phyloP scores from a whole-genome alignment of 2,888 invertebrate genomes.

The Nephrocerus scutellatus region DNA sequence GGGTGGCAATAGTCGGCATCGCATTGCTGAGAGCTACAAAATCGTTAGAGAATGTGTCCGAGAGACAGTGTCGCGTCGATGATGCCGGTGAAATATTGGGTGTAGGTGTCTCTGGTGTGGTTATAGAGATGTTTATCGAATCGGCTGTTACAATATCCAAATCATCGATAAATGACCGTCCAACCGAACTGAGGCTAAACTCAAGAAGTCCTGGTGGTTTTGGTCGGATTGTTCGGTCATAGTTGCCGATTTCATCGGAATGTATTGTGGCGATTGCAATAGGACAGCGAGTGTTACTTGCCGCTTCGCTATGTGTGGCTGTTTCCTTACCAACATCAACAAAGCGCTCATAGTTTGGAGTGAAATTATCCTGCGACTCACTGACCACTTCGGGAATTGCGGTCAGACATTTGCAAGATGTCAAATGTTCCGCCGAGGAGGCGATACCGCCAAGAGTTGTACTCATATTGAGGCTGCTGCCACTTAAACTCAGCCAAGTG shows the following conservation, averaged over 20 bases:
- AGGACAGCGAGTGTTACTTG: too few relatives aligned
- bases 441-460: too few relatives aligned
- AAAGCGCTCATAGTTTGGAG: too few relatives aligned
- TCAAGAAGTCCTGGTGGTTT: constrained; percentile 36
- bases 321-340: too few relatives aligned
- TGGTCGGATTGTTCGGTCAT: neutral
- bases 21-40: too few relatives aligned
- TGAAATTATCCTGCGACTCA: constrained; percentile 15
- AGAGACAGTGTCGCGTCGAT: constrained; percentile 46
- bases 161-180: constrained; percentile 46
- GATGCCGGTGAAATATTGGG: constrained; percentile 55
- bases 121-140: constrained; percentile 33
- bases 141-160: constrained; percentile 24
- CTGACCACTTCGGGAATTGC: constrained; percentile 43
- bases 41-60: constrained; percentile 59
- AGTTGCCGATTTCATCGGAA: neutral
- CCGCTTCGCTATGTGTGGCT: constrained; percentile 3
- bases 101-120: constrained; percentile 60
- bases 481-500: constrained; percentile 38
- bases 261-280: too few relatives aligned
- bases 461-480: constrained; percentile 36
- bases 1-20: too few relatives aligned
- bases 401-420: constrained; percentile 41
- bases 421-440: constrained; percentile 32
- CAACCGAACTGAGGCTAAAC: constrained; percentile 46